These are phyloP conservation scores for Terrapene triunguis DNA, from an alignment of 2,113 vertebrate species.

Conservation along the genomic window DNA sequence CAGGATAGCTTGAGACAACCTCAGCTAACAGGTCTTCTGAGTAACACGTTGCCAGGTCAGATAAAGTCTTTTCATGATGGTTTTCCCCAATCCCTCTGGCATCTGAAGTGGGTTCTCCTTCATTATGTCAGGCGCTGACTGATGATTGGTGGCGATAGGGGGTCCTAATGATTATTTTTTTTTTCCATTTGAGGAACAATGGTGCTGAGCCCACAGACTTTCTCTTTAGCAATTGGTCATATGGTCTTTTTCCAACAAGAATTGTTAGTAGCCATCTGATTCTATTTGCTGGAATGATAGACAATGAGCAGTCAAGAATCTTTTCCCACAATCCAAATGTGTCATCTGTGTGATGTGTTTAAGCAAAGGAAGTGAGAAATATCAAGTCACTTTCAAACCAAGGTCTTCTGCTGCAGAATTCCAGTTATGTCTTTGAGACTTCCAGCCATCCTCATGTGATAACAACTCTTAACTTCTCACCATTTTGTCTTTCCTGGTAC, in stretches of 20 bases:
- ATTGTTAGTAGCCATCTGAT: neutral
- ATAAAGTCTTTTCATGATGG: slow-evolving; percentile 57
- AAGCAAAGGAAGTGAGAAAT: neutral
- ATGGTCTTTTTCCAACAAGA: neutral
- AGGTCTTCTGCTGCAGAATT: neutral
- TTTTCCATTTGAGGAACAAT: neutral
- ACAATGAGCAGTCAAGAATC: neutral
- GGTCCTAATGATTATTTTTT: neutral
- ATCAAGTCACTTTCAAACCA: neutral
- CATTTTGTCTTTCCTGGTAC: neutral
- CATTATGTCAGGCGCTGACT: neutral
- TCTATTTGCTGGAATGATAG: neutral
- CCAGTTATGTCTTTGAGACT: neutral
- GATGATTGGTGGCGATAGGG: neutral
- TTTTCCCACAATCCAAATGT: neutral
- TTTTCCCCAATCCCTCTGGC: slow-evolving; percentile 34
- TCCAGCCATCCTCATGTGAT: neutral
- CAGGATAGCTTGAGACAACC: slow-evolving; percentile 82
- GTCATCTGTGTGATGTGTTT: neutral
- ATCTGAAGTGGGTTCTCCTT: neutral
- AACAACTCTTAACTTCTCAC: neutral
- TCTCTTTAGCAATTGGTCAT: neutral
- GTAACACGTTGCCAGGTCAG: slow-evolving; percentile 82
- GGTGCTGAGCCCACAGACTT: neutral
- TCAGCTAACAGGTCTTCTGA: slow-evolving; percentile 85